phyloP scores from a whole-genome alignment of 2,888 invertebrate species.

The Agapostemon virescens region DNA sequence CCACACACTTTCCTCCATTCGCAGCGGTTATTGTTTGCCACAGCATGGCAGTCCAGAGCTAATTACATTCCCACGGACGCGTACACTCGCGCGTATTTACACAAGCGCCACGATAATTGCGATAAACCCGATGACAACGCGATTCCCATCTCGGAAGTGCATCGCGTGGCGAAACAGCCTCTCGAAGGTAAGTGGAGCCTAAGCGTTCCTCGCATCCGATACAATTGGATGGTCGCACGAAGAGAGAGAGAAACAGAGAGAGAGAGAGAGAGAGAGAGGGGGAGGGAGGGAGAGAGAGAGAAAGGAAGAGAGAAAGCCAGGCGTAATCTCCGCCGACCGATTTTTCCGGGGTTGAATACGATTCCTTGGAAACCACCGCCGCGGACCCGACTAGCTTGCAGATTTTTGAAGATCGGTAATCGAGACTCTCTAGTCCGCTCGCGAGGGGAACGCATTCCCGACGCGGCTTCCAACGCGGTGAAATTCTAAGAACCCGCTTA shows the following conservation, averaged over 20 bases:
- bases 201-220: conserved; percentile 34
- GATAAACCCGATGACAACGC: conserved; percentile 68
- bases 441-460: conserved; percentile 42
- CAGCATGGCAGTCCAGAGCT: conserved; percentile 30
- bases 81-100: conserved; percentile 35
- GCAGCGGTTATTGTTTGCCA: conserved; percentile 37
- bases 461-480: conserved; percentile 30
- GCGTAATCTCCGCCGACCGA: conserved; percentile 54
- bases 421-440: conserved; percentile 41
- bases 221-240: conserved; percentile 43
- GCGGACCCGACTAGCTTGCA: conserved; percentile 25
- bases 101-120: conserved; percentile 62
- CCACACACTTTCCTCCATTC: conserved; percentile 26
- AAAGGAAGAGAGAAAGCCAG: conserved; percentile 1
- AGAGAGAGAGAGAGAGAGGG: background rate
- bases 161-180: conserved; percentile 39
- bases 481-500: conserved; percentile 60
- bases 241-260: background rate
- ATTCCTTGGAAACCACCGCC: conserved; percentile 53
- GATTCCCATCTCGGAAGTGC: conserved; percentile 65
- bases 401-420: conserved; percentile 65
- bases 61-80: conserved; percentile 56
- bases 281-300: background rate
- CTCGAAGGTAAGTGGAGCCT: conserved; percentile 6
- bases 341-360: conserved; percentile 47